These are phyloP conservation scores for Girardia tigrina DNA, from an alignment of 2,888 invertebrate species.

Conservation along the genomic window DNA sequence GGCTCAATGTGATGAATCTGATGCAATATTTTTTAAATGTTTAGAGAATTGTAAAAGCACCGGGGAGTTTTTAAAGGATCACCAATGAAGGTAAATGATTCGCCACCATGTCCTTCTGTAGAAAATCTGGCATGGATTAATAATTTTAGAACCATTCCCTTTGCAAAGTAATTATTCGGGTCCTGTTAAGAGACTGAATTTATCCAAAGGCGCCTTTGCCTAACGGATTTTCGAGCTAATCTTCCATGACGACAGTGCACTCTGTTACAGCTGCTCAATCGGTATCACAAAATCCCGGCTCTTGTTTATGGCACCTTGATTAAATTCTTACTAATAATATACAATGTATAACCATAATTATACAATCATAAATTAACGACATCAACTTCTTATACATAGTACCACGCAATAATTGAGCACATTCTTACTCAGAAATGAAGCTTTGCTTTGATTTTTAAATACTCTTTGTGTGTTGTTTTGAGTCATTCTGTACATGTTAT, in stretches of 20 bases:
- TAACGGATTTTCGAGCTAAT: conserved; percentile 28
- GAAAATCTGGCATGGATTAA: not conserved
- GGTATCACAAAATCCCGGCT: not conserved
- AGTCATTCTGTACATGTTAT: too few species aligned
- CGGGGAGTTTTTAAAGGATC: not conserved
- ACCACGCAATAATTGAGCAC: too few species aligned
- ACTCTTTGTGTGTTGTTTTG: too few species aligned
- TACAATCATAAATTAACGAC: too few species aligned
- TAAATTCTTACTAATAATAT: too few species aligned
- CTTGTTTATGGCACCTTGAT: not conserved
- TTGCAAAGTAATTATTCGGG: conserved; percentile 6
- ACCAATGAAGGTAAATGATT: too few species aligned
- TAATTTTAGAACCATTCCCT: not conserved
- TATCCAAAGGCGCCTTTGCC: not conserved
- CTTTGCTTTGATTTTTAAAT: too few species aligned
- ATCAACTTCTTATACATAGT: too few species aligned
- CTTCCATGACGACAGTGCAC: conserved; percentile 24
- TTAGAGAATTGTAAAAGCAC: not conserved
- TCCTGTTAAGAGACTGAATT: not conserved
- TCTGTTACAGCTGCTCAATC: conserved; percentile 15
- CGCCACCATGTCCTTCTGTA: too few species aligned
- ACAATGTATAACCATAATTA: too few species aligned
- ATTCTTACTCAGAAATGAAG: too few species aligned
- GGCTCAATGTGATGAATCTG: not conserved
- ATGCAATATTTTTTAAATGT: not conserved